Evolutionary conservation across 2,888 invertebrate genomes (phyloP), one percentile per base, ranked within the genome.

Genomic region (Coenonympha glycerion): DNA sequence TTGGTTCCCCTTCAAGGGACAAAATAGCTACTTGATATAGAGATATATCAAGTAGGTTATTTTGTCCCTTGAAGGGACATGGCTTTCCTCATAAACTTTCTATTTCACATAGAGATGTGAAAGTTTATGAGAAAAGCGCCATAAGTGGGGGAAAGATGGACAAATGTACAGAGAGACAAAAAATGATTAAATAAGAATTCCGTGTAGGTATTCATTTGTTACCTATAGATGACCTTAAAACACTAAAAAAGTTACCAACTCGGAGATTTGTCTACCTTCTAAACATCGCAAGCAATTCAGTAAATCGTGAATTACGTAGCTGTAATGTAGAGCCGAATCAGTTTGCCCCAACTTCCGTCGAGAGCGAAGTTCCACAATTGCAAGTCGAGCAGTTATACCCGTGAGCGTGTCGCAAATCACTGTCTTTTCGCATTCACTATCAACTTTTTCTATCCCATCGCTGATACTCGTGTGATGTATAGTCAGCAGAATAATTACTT

Each of bases 381-480:
- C 60, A 61, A 60, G 59, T 58, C 51, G 34, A 47, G 55, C 57
- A 49, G 39, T 47, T 47, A 47, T 47, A 56, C 51, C 53, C 30
- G n/a, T 40, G 39, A 51, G 44, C 51, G 39, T 48, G 54, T 52
- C 56, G 51, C 58, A 55, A 53, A 57, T 52, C 50, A 52, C 57
- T 50, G 56, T 53, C 49, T 56, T 45, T 47, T 53, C 56, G 39
- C 46, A 49, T 49, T 49, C 47, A 44, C 51, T 49, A 52, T 49
- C 44, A 52, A 53, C 53, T 54, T 58, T 57, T 55, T 51, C 53
- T 52, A 56, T 51, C 42, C 49, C 58, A 56, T 49, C 24, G 39
- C 50, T 55, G 47, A 57, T 51, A 47, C 47, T n/a, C n/a, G n/a
- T n/a, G n/a, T n/a, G n/a, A n/a, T n/a, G n/a, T n/a, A n/a, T n/a